phyloP scores from a whole-genome alignment of 2,888 invertebrate species.

The Ophioninae sp. region DNA sequence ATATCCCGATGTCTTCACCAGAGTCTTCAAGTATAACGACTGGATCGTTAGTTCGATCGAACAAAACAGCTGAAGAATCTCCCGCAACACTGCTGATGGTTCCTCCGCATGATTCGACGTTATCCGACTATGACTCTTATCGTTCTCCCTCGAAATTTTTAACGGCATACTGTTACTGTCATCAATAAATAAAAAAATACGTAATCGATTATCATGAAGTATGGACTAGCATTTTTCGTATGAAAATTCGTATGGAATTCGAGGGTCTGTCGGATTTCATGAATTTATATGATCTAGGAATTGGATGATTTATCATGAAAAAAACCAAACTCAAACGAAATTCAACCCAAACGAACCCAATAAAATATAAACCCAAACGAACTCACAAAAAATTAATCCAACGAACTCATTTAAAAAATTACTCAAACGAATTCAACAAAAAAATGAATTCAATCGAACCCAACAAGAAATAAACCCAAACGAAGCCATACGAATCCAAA shows the following conservation, averaged over 20 bases:
- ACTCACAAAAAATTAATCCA: too few relatives aligned
- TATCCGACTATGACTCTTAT: neutral
- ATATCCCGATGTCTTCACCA: slow-evolving; percentile 69
- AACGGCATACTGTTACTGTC: neutral
- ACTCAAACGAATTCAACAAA: too few relatives aligned
- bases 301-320: neutral
- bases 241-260: neutral
- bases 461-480: too few relatives aligned
- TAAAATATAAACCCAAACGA: too few relatives aligned
- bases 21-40: slow-evolving; percentile 63
- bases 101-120: neutral
- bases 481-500: neutral
- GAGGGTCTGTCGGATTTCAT: neutral
- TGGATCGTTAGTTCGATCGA: slow-evolving; percentile 62
- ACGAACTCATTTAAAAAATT: too few relatives aligned
- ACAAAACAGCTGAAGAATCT: slow-evolving; percentile 7
- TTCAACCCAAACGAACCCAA: too few relatives aligned
- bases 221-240: neutral
- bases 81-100: neutral
- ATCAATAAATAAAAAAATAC: neutral
- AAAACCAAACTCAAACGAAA: neutral
- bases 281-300: neutral
- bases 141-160: neutral
- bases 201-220: neutral
- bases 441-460: too few relatives aligned